phyloP scores from a whole-genome alignment of 2,797 vertebrate genomes.

The Coregonus ussuriensis region DNA sequence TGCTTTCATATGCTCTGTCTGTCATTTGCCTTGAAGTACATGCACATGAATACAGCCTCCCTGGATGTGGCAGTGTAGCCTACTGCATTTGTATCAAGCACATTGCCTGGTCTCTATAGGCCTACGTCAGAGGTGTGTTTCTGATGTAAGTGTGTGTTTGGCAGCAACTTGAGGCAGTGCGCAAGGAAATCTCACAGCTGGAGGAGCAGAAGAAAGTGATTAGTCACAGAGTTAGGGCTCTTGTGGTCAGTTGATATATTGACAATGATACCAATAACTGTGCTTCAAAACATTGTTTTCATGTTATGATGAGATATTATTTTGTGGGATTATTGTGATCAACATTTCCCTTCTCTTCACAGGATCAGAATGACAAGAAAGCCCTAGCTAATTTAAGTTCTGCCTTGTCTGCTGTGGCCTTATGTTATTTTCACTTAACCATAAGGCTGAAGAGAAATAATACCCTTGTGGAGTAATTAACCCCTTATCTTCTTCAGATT shows the following conservation, averaged over 20 bases:
- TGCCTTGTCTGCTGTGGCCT: background rate
- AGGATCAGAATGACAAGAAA: conserved; percentile 70
- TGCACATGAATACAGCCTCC: no score
- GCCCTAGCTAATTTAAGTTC: conserved; percentile 71
- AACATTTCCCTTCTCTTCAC: conserved; percentile 14
- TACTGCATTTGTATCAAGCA: no score
- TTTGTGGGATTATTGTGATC: background rate
- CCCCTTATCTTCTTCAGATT: conserved; percentile 59
- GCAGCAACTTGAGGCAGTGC: conserved; percentile 76
- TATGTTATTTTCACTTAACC: background rate
- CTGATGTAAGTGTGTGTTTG: conserved; percentile 57
- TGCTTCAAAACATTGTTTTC: background rate
- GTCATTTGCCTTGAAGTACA: background rate
- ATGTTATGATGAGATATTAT: background rate
- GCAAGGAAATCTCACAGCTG: conserved; percentile 71
- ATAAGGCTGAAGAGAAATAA: background rate
- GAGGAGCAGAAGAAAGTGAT: conserved; percentile 76
- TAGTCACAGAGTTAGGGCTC: conserved; percentile 63
- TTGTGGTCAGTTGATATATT: conserved; percentile 77
- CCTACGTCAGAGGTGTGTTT: background rate
- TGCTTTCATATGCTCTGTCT: background rate
- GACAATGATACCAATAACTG: background rate
- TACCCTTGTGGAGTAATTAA: background rate
- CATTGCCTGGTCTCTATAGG: background rate
- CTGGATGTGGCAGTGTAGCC: no score